Evolutionary conservation across 2,113 vertebrate species (phyloP), one percentile per base, ranked within the genome.

Genomic region (Myrmecophaga tridactyla): DNA sequence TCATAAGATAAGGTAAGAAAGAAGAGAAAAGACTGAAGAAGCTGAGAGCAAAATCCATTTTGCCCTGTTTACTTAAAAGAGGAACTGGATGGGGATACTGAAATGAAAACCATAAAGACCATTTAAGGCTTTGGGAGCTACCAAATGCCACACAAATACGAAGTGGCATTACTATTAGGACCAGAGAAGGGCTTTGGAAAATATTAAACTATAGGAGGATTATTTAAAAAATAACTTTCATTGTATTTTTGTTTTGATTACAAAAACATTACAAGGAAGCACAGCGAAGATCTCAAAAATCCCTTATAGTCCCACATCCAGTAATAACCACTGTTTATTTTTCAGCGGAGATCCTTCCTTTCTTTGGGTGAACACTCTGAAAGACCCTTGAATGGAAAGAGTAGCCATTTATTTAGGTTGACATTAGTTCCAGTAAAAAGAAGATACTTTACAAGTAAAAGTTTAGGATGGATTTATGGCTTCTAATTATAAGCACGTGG

Each of bases 401-500:
- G 7, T 27, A 83, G 34, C 11, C 39, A 51, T 95, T 89, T 87
- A 81, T 81, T 80, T 78, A 77, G 60, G 67, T 29, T 93, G 46
- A 93, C 43, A 63, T 48, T 75, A 62, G 43, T 92, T 89, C 90
- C 18, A 92, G 14, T 53, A 17, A 53, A 46, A 34, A 9, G 95
- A 83, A 69, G 41, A 90, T n/a, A 62, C 39, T 70, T 91, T 85
- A 46, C 14, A 77, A 83, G 86, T 73, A 93, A 83, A 89, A 58
- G 13, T 78, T 92, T 63, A 89, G 72, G 27, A 67, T 62, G 70
- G 51, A 53, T 63, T 15, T n/a, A 48, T 84, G 69, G 25, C 21
- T 94, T 96, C 85, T 18, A 48, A 89, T 36, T 92, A 63, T 95
- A 86, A 78, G 56, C 6, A n/a, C n/a, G 15, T 43, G 58, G 72